Percentiles rank a stretch among this genome's conserved stretches.
These are phyloP conservation scores for Clamator glandarius DNA, from an alignment of 2,797 vertebrate species.

Conservation along the genomic window DNA sequence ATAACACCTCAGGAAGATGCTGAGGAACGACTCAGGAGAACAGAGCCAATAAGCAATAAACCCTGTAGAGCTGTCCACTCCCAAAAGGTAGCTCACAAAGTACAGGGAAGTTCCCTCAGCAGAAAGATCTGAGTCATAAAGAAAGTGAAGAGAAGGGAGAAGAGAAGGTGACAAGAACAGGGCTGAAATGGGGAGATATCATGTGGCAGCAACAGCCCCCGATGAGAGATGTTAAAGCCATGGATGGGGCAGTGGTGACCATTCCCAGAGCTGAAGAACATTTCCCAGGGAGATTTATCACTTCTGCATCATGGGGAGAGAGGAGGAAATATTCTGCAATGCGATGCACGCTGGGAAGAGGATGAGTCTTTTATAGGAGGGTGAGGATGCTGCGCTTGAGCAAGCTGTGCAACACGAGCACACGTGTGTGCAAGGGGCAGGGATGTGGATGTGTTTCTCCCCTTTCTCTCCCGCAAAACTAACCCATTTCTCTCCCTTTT, in stretches of 20 bases:
- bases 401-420: accelerated
- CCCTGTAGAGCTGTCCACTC: background rate
- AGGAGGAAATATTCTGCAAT: background rate
- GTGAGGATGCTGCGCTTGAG: background rate
- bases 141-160: constrained; percentile 51
- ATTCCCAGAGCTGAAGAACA: background rate
- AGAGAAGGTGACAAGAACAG: background rate
- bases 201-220: accelerated
- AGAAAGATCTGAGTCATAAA: constrained; percentile 42
- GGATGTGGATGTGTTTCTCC: background rate
- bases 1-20: background rate
- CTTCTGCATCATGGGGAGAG: background rate
- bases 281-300: background rate
- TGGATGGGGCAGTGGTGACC: background rate
- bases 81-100: constrained; percentile 14
- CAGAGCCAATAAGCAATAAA: constrained; percentile 33
- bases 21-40: background rate
- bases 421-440: accelerated
- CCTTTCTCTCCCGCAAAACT: background rate
- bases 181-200: background rate
- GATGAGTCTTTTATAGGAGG: background rate
- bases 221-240: background rate
- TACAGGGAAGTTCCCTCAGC: constrained; percentile 2
- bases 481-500: background rate
- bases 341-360: background rate